phyloP scores from a whole-genome alignment of 2,797 vertebrate genomes.

The Cuniculus paca region DNA sequence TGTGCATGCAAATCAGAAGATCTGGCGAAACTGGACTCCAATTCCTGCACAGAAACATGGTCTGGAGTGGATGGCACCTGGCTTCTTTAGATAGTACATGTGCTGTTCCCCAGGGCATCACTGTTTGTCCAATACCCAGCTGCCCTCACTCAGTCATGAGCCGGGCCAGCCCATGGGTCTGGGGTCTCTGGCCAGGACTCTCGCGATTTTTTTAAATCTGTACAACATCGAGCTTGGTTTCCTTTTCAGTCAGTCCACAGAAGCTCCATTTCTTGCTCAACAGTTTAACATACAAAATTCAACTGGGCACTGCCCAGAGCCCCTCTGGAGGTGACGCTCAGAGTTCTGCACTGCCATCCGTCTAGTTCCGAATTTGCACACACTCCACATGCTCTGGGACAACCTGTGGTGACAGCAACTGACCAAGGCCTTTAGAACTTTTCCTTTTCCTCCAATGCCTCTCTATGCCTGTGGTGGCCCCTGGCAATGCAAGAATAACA shows the following conservation, averaged over 20 bases:
- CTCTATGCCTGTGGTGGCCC: accelerated
- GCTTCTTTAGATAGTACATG: neutral
- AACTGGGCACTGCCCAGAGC: neutral
- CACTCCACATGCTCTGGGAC: neutral
- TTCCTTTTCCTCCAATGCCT: neutral
- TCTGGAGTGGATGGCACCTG: neutral
- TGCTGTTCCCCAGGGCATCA: accelerated
- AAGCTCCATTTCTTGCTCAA: neutral
- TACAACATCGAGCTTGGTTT: neutral
- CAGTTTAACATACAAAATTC: neutral
- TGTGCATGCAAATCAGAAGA: neutral
- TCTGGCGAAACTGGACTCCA: neutral
- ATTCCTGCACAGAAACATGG: neutral
- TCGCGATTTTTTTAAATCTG: neutral
- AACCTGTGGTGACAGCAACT: neutral
- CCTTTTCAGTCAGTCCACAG: neutral
- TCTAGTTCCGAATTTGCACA: no score
- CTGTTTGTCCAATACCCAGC: neutral
- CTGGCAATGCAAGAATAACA: neutral
- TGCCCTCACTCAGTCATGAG: neutral
- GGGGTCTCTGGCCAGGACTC: neutral
- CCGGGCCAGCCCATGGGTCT: neutral
- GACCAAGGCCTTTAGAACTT: neutral
- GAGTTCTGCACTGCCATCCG: neutral
- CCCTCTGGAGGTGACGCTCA: neutral